These are phyloP conservation scores for Sebastes dallii DNA, from an alignment of 2,797 vertebrate genomes.

Conservation along the genomic window DNA sequence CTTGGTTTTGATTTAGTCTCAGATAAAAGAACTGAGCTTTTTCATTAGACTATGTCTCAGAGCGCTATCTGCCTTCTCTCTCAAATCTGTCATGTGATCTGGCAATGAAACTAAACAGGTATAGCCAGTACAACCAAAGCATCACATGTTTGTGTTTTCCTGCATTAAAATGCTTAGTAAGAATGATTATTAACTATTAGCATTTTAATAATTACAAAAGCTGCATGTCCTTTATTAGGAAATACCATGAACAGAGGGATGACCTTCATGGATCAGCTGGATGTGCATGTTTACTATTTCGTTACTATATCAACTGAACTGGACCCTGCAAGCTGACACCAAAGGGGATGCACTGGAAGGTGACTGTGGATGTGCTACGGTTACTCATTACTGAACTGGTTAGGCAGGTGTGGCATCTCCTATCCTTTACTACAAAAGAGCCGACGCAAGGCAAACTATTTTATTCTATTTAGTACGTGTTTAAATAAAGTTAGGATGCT, in stretches of 20 bases:
- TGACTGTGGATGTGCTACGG: too few relatives aligned
- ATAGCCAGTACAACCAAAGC: not conserved
- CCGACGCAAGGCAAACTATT: not conserved
- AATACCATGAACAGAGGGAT: not conserved
- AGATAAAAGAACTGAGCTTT: not conserved
- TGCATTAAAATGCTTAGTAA: not conserved
- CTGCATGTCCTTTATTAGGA: not conserved
- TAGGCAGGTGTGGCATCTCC: not conserved
- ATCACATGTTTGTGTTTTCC: not conserved
- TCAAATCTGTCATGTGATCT: not conserved
- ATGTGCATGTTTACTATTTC: not conserved
- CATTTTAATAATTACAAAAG: not conserved
- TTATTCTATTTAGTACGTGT: not conserved
- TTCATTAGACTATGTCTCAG: not conserved
- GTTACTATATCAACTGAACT: not conserved
- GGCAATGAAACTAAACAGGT: not conserved
- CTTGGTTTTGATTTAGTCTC: not conserved
- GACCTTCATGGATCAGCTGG: not conserved
- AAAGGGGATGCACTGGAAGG: not conserved
- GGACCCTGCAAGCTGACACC: conserved; percentile 15
- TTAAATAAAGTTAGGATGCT: not conserved
- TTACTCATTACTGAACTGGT: conserved; percentile 16
- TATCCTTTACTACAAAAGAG: not conserved
- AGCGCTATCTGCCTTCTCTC: not conserved
- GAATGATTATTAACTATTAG: not conserved